Conservation (phyloP, 2,113 vertebrate species). For the Neodon shergylaensis region DNA sequence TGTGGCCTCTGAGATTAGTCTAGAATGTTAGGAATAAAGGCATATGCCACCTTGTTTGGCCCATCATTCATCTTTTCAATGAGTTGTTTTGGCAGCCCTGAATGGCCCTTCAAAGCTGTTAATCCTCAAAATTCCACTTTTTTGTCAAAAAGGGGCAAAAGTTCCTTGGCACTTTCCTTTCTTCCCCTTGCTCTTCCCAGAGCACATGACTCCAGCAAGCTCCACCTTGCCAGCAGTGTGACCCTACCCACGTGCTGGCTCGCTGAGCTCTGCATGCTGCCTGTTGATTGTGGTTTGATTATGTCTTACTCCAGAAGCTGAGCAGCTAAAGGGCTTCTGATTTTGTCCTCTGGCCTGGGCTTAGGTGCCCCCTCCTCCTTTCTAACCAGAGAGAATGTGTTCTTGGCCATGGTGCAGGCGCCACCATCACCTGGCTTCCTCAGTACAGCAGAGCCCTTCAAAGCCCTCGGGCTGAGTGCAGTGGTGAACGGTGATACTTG, state of each 20-base stretch:
- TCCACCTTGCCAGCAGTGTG: neutral
- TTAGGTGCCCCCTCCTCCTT: neutral
- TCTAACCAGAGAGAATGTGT: neutral
- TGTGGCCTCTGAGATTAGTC: neutral
- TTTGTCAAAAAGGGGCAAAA: neutral
- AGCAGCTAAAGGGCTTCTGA: neutral
- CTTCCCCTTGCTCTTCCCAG: no score
- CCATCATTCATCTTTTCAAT: neutral
- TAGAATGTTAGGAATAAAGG: neutral
- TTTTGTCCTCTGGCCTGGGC: neutral
- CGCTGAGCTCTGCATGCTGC: rapidly evolving
- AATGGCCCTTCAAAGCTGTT: neutral
- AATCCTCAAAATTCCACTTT: neutral
- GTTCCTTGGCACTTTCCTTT: no score
- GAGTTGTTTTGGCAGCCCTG: neutral
- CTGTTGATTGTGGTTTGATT: neutral
- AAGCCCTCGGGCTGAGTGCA: neutral
- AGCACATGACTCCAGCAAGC: neutral
- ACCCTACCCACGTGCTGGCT: no score
- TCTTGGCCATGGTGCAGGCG: neutral
- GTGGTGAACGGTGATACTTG: neutral
- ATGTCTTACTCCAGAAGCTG: rapidly evolving
- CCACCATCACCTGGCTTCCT: neutral
- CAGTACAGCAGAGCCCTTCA: neutral
- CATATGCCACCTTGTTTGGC: neutral